These are phyloP conservation scores for Oreochromis spilurus DNA, from an alignment of 2,113 vertebrate genomes.

Conservation along the genomic window DNA sequence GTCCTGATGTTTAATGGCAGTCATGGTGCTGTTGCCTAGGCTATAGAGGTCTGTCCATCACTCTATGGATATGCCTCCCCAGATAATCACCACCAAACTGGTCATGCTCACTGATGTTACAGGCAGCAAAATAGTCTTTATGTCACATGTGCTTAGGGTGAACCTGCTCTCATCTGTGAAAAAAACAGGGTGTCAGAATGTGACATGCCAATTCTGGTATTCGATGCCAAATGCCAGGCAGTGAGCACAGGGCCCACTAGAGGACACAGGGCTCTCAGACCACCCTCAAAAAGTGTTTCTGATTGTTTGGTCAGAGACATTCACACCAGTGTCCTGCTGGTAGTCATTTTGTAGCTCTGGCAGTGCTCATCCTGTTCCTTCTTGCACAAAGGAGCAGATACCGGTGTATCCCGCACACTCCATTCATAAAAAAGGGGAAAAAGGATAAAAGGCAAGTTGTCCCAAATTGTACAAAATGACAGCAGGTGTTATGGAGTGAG, in stretches of 20 bases:
- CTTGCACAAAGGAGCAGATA: neutral
- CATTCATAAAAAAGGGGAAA: neutral
- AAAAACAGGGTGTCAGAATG: neutral
- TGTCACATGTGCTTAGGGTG: neutral
- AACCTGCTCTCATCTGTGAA: neutral
- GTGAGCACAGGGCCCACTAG: neutral
- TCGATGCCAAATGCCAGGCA: neutral
- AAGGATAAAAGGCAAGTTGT: accelerated
- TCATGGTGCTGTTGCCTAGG: neutral
- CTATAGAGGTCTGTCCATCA: neutral
- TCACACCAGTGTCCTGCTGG: neutral
- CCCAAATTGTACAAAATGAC: neutral
- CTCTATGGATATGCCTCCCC: neutral
- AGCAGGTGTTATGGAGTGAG: neutral
- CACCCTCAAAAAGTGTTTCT: neutral
- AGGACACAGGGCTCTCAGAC: neutral
- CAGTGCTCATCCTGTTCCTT: neutral
- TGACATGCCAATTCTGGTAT: neutral
- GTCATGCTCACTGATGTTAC: accelerated
- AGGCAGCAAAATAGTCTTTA: neutral
- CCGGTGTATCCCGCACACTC: neutral
- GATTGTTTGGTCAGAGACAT: neutral
- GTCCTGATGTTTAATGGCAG: neutral
- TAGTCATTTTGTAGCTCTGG: neutral
- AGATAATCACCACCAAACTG: neutral